Evolutionary conservation across 2,888 invertebrate genomes (phyloP), one percentile per base, ranked within the genome.

Genomic region (Epinotia ramella): DNA sequence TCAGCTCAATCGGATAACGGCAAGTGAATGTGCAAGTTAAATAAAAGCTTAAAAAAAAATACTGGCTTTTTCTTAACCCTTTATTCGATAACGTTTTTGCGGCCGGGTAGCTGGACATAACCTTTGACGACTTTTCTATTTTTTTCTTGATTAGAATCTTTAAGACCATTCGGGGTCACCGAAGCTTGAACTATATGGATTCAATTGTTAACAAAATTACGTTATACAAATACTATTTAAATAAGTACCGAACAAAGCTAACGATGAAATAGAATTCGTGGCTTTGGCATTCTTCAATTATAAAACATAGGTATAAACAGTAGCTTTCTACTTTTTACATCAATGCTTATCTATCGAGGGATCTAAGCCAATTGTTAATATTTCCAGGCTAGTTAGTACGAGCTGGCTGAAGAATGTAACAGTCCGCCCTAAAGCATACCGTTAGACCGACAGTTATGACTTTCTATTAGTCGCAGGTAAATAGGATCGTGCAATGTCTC

Each of bases 391-490:
- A 63, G 44, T 20, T 5, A 18, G 20, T 20, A 12, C 13, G 0
- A 2, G 12, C 2, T 13, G 20, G n/a, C 64, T 66, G 18, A 75
- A 53, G 66, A 71, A 71, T 62, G 53, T 71, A 56, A 65, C 66
- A 20, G 53, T 60, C 53, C 56, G 1, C 9, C 66, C 65, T 71
- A 71, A 75, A 75, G 71, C 71, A 65, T 44, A 11, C 71, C 66
- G 49, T 75, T 75, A 75, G 24, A 53, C 16, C 16, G 57, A 64
- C 44, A 65, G 65, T 75, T 49, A 74, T 74, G 69, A 46, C 46
- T 64, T 75, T 75, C 65, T 66, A 71, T 75, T 56, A 60, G 63
- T 44, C 49, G n/a, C 53, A 56, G 71, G 70, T 75, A 75, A 70
- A 75, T 75, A 71, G 71, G 75, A 71, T 62, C 40, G 65, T 40